Evolutionary conservation across 2,888 invertebrate genomes (phyloP).

Genomic region (Tinea trinotella): DNA sequence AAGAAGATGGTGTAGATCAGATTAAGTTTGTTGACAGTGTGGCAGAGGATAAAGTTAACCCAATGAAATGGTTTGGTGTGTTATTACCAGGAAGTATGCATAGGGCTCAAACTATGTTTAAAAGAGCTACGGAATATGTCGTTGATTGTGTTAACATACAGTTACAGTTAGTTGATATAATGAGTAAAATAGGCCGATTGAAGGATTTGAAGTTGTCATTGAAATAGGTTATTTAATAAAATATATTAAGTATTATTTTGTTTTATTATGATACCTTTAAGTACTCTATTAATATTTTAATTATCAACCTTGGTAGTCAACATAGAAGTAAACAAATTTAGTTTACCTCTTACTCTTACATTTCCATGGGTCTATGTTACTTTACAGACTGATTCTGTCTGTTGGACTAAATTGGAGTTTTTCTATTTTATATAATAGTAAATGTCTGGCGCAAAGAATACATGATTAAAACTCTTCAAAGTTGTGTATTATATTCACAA

Average conservation of each 20-base stretch:
- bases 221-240: not conserved
- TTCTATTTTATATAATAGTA: too few relatives aligned
- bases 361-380: too few relatives aligned
- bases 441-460: too few relatives aligned
- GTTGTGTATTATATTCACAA: too few relatives aligned
- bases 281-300: too few relatives aligned
- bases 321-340: too few relatives aligned
- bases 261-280: not conserved
- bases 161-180: slow-evolving; percentile 62
- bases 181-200: slow-evolving; percentile 39
- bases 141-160: slow-evolving; percentile 81
- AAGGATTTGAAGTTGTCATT: slow-evolving; percentile 24
- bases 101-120: slow-evolving; percentile 81
- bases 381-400: too few relatives aligned
- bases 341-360: too few relatives aligned
- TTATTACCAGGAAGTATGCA: slow-evolving; percentile 85
- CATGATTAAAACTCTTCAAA: too few relatives aligned
- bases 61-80: slow-evolving; percentile 90
- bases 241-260: not conserved
- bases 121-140: slow-evolving; percentile 76
- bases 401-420: too few relatives aligned
- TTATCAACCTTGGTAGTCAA: too few relatives aligned
- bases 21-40: slow-evolving; percentile 45
- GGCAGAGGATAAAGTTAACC: slow-evolving; percentile 65
- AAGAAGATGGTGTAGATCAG: slow-evolving; percentile 54